Base-by-base conservation (phyloP, 2,113 vertebrate genomes). In the Trochalopteron elliotii region DNA sequence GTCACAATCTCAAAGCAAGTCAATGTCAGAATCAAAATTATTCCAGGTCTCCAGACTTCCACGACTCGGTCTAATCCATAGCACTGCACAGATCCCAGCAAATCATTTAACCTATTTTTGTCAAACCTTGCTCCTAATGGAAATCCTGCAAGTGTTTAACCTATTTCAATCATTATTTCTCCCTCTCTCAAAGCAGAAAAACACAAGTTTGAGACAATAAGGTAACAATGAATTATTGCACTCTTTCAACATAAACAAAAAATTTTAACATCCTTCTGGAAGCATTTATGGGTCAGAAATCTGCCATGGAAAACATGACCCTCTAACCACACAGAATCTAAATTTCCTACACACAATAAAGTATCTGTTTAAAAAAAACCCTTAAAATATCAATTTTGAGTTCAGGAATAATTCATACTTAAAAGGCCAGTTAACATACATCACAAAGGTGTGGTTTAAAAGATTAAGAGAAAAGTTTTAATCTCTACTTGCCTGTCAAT, bases 401-500 rank as follows among this genome's bases (percentile, higher is more conserved):
- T 47, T 77, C 81, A 89, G 53, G 82, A 91, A 75, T 47, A 74
- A 39, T 12, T 83, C 33, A 52, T 37, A 52, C 28, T 83, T 88
- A 63, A 23, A 92, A 80, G 12, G 59, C 44, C 68, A 87, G 22
- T 28, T 42, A 78, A 57, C 15, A 28, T 10, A 9, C 6, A 42
- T 50, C 59, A 63, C 40, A 74, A 61, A 77, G 28, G 27, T 64
- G 17, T 52, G 22, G 55, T 74, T 50, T 47, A 74, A 4, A 83
- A 82, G n/a, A 49, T 35, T 9, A 92, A 70, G 10, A 65, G 31
- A 68, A 94, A 71, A 71, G 30, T 80, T 85, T 61, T 53, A 64
- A 69, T 64, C 50, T 75, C 39, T 63, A 98, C 98, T 98, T 97
- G 98, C 99, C 99, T 98, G 96, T 99, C 99, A 72, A 99, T 99